Percentiles rank a stretch among this genome's conserved stretches.
Evolutionary conservation across 1,140 invertebrate species (phyloP).

Genomic region (Drosophila kohkoa): DNA sequence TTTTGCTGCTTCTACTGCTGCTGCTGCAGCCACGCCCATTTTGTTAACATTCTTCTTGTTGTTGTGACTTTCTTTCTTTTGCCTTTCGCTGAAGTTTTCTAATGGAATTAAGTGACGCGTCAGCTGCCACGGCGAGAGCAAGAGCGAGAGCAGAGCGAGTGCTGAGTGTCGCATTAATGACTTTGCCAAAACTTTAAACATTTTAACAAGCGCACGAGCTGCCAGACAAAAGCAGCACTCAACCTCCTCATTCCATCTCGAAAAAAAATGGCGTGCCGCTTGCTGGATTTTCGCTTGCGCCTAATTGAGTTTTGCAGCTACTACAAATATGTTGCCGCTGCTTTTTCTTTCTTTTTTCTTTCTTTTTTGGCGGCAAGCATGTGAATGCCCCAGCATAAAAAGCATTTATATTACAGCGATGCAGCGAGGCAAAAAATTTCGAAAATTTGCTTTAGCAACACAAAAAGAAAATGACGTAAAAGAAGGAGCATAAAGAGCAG

Average conservation of each 20-base stretch:
- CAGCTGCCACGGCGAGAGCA: not conserved
- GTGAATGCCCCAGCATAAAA: constrained; percentile 63
- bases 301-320: constrained; percentile 72
- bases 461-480: constrained; percentile 3
- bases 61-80: constrained; percentile 3
- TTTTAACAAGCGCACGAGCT: constrained; percentile 41
- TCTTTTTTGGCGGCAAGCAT: constrained; percentile 22
- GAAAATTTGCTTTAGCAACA: constrained; percentile 54
- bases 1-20: not conserved
- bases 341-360: not conserved
- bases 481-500: not conserved
- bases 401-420: constrained; percentile 71
- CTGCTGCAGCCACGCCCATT: constrained; percentile 13
- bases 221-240: constrained; percentile 1
- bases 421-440: constrained; percentile 52
- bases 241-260: not conserved
- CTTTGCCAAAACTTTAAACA: constrained; percentile 55
- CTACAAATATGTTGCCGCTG: not conserved
- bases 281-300: constrained; percentile 48
- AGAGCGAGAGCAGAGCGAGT: not conserved
- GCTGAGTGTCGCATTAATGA: constrained; percentile 40
- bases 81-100: constrained; percentile 36
- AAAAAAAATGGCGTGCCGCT: not conserved
- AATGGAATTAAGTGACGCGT: constrained; percentile 38
- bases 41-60: constrained; percentile 10